phyloP scores from a whole-genome alignment of 2,797 vertebrate species.

The Clarias laeviceps region DNA sequence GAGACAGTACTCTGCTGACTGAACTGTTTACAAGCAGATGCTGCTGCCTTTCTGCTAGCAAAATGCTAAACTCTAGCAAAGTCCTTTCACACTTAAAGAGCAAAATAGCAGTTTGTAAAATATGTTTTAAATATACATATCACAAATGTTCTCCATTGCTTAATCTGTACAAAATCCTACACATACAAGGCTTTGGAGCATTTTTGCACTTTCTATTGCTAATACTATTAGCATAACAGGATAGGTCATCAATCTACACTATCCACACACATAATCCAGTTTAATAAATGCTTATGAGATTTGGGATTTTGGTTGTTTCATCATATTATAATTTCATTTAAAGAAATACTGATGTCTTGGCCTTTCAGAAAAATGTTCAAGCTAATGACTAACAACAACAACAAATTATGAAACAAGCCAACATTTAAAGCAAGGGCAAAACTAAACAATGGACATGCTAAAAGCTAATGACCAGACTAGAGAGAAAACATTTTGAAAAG shows the following conservation, averaged over 20 bases:
- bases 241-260: neutral
- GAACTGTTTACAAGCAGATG: neutral
- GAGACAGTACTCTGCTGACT: neutral
- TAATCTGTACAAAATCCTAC: neutral
- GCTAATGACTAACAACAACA: neutral
- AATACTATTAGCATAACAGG: neutral
- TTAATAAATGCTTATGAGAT: neutral
- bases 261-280: neutral
- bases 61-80: neutral
- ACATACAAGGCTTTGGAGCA: neutral
- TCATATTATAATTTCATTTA: conserved; percentile 4
- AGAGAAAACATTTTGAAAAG: neutral
- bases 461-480: neutral
- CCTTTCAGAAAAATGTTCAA: neutral
- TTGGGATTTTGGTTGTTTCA: neutral
- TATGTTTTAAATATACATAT: neutral
- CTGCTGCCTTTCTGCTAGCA: conserved; percentile 1
- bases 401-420: neutral
- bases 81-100: neutral
- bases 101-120: neutral
- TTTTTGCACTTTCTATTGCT: neutral
- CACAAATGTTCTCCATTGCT: neutral
- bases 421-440: neutral
- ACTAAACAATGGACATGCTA: neutral
- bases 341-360: neutral